Conservation (phyloP, 2,113 vertebrate genomes). For the Larimichthys polyactis region DNA sequence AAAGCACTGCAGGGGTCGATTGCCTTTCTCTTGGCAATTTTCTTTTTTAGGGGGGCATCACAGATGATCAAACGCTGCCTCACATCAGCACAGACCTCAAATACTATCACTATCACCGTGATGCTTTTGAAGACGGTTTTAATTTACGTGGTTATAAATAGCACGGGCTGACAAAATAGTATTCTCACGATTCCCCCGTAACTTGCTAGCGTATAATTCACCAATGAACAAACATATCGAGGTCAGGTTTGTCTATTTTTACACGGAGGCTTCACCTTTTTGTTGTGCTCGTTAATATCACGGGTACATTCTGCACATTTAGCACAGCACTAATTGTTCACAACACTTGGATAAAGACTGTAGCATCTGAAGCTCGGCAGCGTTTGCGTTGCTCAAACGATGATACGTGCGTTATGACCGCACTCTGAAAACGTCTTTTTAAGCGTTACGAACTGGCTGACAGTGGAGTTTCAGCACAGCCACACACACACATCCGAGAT, state of each 20-base stretch:
- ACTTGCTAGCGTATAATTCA: not conserved
- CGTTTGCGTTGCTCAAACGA: no score
- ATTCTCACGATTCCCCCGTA: not conserved
- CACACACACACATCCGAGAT: slow-evolving; percentile 49
- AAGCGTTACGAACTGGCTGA: slow-evolving; percentile 62
- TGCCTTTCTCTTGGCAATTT: slow-evolving; percentile 48
- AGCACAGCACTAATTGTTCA: not conserved
- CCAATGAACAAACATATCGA: slow-evolving; percentile 35
- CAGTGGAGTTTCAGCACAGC: slow-evolving; percentile 37
- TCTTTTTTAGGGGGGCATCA: not conserved
- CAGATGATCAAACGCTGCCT: slow-evolving; percentile 56
- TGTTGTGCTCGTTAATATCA: slow-evolving; percentile 29
- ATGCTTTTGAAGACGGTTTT: slow-evolving; percentile 36
- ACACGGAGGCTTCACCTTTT: not conserved
- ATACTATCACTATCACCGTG: slow-evolving; percentile 14
- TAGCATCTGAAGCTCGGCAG: not conserved
- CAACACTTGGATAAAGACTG: not conserved
- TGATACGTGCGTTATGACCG: slow-evolving; percentile 14
- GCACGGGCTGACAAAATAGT: not conserved
- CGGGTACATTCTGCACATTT: slow-evolving; percentile 31
- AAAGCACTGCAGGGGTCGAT: slow-evolving; percentile 48
- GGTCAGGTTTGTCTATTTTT: slow-evolving; percentile 45
- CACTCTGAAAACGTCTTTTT: slow-evolving; percentile 35
- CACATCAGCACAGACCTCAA: slow-evolving; percentile 48
- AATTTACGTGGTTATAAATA: slow-evolving; percentile 21